Base-by-base conservation (phyloP, 1,140 invertebrate genomes). In the Dinothrombium tinctorium region DNA sequence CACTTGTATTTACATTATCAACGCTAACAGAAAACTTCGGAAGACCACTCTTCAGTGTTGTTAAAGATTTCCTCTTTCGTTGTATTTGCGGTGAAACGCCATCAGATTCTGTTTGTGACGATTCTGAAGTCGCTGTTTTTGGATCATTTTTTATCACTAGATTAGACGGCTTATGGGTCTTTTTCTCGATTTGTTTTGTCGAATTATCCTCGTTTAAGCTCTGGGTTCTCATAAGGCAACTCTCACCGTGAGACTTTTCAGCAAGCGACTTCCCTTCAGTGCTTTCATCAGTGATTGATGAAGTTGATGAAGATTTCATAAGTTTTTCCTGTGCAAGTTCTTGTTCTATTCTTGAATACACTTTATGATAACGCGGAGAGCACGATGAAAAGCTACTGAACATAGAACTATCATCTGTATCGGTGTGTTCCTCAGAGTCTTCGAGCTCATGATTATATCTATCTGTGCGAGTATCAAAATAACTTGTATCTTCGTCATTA, bases 401-500 rank as follows among this genome's bases (percentile, higher is more conserved):
- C 46, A 67, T 50, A 40, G 56, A 47, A 48, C 53, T 46, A 51
- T 86, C 82, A 51, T 84, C 75, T 0, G 72, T 73, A 49, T 80
- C 76, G 51, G 84, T 80, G 0, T 73, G 76, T 49, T 92, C 86
- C 50, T 84, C 80, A 47, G 51, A 53, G 44, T 54, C 53, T n/a
- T 78, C 80, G 25, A 77, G 62, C 53, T 87, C 84, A 59, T 94
- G 87, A 60, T 84, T 90, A 56, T 92, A 92, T 33, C 84, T 68
- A 64, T 92, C 84, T 58, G 77, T 69, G 33, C 86, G 79, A 53
- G 77, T 83, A 55, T 99, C 92, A 68, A 99, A 99, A 59, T 99
- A 99, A 56, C 87, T 95, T 5, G 92, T 98, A 56, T 99, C 94
- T 54, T 99, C 92, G 19, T 99, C 92, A 56, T 87, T 74, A 40